Evolutionary conservation across 2,888 invertebrate genomes (phyloP).

Genomic region (Palloptera scutellata): DNA sequence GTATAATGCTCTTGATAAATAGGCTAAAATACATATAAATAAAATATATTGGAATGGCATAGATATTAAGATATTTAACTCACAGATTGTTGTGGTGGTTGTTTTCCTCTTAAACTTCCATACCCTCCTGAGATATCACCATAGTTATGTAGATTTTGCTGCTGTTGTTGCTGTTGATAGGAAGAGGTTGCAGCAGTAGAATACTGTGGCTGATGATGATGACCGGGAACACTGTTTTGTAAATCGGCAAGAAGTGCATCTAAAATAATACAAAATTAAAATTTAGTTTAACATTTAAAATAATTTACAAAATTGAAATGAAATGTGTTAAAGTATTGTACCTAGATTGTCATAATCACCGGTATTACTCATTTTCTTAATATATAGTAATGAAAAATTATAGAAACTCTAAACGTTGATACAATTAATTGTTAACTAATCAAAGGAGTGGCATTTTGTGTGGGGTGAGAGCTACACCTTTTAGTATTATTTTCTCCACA

Average conservation of each 20-base stretch:
- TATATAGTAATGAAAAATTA: slow-evolving; percentile 1
- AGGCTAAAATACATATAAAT: slow-evolving; percentile 44
- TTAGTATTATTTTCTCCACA: slow-evolving; percentile 12
- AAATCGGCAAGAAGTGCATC: slow-evolving; percentile 95
- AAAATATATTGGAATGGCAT: slow-evolving; percentile 5
- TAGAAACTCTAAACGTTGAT: background rate
- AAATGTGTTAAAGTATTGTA: slow-evolving; percentile 32
- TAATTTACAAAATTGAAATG: background rate
- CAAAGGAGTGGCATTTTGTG: slow-evolving; percentile 2
- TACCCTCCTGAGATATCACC: slow-evolving; percentile 66
- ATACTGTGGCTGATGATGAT: slow-evolving; percentile 46
- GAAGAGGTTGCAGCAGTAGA: slow-evolving; percentile 44
- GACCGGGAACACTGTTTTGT: slow-evolving; percentile 88
- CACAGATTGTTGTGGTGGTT: slow-evolving; percentile 50
- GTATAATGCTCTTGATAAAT: slow-evolving; percentile 59
- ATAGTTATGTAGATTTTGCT: slow-evolving; percentile 46
- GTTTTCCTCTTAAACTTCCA: slow-evolving; percentile 80
- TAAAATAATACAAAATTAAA: slow-evolving; percentile 62
- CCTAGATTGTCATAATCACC: slow-evolving; percentile 61
- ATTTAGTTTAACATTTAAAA: slow-evolving; percentile 1
- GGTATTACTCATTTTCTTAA: slow-evolving; percentile 49
- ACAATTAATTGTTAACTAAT: slow-evolving; percentile 12
- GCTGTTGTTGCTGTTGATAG: slow-evolving; percentile 59
- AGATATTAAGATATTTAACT: slow-evolving; percentile 2
- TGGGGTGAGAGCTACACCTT: no score